These are phyloP conservation scores for Chitala chitala DNA, from an alignment of 2,113 vertebrate species.

Conservation along the genomic window DNA sequence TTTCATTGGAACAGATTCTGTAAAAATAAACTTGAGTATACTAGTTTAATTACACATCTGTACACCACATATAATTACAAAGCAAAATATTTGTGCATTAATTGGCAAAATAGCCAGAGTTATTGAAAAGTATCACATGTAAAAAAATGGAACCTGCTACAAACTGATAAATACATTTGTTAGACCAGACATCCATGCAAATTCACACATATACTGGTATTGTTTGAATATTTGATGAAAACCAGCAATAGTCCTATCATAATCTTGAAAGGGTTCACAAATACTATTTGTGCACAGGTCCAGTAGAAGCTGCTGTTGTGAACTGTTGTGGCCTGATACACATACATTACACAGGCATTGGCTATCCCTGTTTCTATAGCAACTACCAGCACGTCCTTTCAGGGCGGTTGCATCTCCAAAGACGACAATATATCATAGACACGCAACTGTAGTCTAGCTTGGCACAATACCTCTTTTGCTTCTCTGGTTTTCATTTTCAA, in stretches of 20 bases:
- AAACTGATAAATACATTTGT: background rate
- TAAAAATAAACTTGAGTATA: no score
- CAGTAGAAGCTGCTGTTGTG: conserved; percentile 21
- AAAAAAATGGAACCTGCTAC: background rate
- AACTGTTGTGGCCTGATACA: conserved; percentile 40
- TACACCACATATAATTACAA: no score
- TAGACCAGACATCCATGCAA: no score
- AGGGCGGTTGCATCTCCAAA: conserved; percentile 31
- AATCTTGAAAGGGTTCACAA: background rate
- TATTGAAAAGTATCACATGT: no score
- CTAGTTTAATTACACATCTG: no score
- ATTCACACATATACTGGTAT: no score
- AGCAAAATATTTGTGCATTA: no score
- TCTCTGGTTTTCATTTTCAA: conserved; percentile 27
- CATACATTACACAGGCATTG: conserved; percentile 26
- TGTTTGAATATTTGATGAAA: background rate
- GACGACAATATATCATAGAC: conserved; percentile 36
- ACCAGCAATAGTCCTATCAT: background rate
- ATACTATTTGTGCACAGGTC: background rate
- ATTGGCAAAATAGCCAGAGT: no score
- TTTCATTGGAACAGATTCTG: no score
- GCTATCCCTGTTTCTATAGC: conserved; percentile 55
- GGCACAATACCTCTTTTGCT: conserved; percentile 68
- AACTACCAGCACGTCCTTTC: conserved; percentile 35
- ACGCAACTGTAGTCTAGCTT: conserved; percentile 42